Evolutionary conservation across 2,113 vertebrate species (phyloP).

Genomic region (Chloropsis cyanopogon): DNA sequence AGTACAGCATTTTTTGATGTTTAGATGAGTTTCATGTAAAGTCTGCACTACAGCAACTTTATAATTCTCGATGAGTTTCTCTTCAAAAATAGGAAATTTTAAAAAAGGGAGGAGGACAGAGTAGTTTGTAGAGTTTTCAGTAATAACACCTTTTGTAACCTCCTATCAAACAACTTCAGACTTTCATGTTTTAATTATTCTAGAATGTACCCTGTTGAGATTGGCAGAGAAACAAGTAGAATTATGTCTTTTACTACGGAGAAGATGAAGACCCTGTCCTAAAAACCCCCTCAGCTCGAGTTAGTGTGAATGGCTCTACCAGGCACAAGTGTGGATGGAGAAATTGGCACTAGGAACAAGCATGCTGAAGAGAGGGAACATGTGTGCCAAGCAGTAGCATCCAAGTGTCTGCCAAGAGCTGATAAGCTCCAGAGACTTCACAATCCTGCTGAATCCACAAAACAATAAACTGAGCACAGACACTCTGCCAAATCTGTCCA

Average conservation of each 20-base stretch:
- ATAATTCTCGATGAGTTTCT: neutral
- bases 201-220: neutral
- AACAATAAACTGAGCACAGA: neutral
- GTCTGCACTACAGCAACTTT: neutral
- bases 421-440: neutral
- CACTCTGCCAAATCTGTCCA: neutral
- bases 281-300: neutral
- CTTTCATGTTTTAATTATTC: neutral
- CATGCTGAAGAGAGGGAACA: neutral
- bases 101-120: neutral
- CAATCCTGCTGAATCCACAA: neutral
- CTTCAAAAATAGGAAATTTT: neutral
- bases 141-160: neutral
- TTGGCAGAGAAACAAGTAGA: neutral
- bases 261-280: neutral
- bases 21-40: neutral
- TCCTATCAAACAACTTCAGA: neutral
- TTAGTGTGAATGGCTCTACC: neutral
- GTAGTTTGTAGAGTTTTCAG: neutral
- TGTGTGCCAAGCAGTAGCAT: fast-evolving
- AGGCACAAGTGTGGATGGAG: neutral
- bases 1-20: neutral
- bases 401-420: neutral
- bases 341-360: neutral
- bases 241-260: neutral